These are phyloP conservation scores for Lophochroa leadbeateri DNA, from an alignment of 2,113 vertebrate genomes.

Conservation along the genomic window DNA sequence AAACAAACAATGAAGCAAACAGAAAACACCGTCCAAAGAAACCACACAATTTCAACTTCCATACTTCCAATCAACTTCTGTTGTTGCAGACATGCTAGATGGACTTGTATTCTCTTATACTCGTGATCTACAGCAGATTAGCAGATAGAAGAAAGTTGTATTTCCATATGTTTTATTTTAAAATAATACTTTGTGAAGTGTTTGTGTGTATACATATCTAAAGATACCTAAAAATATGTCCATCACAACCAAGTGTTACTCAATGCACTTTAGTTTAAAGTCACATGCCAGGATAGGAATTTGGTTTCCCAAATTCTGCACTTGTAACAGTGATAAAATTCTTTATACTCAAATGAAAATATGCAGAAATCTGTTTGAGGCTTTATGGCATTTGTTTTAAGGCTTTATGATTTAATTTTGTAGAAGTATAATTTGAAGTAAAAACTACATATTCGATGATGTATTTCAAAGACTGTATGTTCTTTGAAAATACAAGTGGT, in stretches of 20 bases:
- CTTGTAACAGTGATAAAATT: neutral
- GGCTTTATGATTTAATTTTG: neutral
- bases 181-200: neutral
- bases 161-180: neutral
- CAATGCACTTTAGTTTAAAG: neutral
- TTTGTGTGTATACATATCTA: neutral
- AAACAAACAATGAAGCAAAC: neutral
- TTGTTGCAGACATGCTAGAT: neutral
- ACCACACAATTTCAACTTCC: neutral
- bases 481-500: neutral
- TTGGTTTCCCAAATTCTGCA: neutral
- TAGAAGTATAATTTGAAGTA: neutral
- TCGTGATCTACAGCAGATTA: neutral
- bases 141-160: neutral
- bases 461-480: neutral
- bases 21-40: neutral
- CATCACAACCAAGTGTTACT: neutral
- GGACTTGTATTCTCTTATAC: neutral
- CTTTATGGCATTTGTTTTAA: neutral
- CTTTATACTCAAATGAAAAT: neutral
- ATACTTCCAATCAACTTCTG: neutral
- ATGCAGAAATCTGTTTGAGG: neutral
- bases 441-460: neutral
- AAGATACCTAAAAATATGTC: neutral
- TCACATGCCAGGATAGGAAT: neutral